phyloP scores from a whole-genome alignment of 2,888 invertebrate genomes.

The Nephrotoma flavescens region DNA sequence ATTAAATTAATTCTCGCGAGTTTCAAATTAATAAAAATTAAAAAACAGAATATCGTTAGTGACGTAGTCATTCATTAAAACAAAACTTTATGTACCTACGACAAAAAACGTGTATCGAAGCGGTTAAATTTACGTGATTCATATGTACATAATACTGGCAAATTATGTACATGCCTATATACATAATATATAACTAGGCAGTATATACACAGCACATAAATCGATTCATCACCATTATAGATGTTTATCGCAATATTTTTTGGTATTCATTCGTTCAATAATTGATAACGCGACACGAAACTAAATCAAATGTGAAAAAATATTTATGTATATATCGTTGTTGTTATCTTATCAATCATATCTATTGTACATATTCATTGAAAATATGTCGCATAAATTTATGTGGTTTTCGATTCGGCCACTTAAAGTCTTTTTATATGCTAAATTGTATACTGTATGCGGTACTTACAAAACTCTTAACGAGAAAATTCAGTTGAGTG shows the following conservation, averaged over 20 bases:
- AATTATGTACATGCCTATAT: neutral
- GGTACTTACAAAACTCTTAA: neutral
- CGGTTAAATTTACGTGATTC: neutral
- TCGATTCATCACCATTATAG: neutral
- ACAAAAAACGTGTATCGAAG: neutral
- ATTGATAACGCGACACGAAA: neutral
- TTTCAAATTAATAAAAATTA: neutral
- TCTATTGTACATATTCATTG: neutral
- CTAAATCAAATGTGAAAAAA: neutral
- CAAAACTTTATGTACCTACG: neutral
- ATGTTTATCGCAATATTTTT: neutral
- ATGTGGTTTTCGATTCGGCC: neutral
- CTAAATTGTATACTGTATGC: neutral
- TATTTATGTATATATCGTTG: neutral
- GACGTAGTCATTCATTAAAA: neutral
- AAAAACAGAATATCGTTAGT: neutral
- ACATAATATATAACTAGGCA: neutral
- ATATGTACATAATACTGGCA: neutral
- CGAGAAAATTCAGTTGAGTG: neutral
- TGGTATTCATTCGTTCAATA: neutral
- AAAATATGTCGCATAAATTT: neutral
- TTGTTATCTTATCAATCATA: neutral
- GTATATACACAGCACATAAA: neutral
- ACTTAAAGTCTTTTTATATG: neutral
- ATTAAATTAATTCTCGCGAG: neutral